Evolutionary conservation across 2,888 invertebrate genomes (phyloP).

Genomic region (Leucophenga montana): DNA sequence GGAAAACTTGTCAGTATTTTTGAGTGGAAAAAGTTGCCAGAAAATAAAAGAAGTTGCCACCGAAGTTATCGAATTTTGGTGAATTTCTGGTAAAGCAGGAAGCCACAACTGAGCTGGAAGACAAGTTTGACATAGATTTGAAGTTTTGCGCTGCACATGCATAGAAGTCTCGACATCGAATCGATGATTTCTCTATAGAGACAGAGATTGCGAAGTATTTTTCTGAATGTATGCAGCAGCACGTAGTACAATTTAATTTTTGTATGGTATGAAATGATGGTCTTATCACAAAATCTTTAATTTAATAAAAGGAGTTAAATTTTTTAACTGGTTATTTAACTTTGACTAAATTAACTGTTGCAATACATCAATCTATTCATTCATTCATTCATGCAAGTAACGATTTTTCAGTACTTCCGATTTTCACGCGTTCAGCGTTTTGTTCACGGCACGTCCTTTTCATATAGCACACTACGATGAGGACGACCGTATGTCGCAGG

Average conservation of each 20-base stretch:
- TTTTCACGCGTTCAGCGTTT: neutral
- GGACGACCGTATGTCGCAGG: too few relatives aligned
- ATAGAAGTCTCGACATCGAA: too few relatives aligned
- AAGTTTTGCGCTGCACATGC: neutral
- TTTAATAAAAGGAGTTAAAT: neutral
- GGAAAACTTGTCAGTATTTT: neutral
- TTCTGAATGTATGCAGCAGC: too few relatives aligned
- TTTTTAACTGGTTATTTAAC: too few relatives aligned
- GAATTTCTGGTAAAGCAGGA: neutral
- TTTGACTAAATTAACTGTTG: neutral
- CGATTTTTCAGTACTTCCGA: neutral
- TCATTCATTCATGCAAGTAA: neutral
- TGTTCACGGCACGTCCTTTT: neutral
- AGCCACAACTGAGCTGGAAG: neutral
- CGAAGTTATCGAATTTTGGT: constrained; percentile 13
- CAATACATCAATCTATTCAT: neutral
- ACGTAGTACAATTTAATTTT: too few relatives aligned
- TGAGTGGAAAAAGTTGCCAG: neutral
- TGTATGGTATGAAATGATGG: too few relatives aligned
- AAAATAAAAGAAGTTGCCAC: neutral
- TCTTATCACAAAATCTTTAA: too few relatives aligned
- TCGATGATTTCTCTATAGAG: too few relatives aligned
- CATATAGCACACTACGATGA: too few relatives aligned
- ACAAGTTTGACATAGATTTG: neutral
- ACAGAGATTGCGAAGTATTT: neutral